Conservation (phyloP, 1,140 invertebrate species). For the Bombus haemorrhoidalis region DNA sequence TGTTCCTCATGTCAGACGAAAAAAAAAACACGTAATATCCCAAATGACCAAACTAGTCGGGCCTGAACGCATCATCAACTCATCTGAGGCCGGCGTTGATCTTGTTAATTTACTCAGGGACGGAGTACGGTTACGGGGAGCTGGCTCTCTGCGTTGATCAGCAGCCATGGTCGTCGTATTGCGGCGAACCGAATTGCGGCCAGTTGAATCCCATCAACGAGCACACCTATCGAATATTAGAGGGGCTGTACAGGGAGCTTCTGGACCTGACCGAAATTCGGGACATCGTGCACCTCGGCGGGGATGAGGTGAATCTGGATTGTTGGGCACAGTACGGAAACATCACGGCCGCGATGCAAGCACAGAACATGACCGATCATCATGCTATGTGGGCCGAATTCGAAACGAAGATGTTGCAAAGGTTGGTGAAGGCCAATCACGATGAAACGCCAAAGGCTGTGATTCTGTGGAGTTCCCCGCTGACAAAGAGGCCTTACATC, state of each 20-base stretch:
- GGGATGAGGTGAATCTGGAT: slow-evolving; percentile 91
- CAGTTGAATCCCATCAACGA: slow-evolving; percentile 92
- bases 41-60: neutral
- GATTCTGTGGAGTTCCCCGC: slow-evolving; percentile 90
- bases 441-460: slow-evolving; percentile 85
- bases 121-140: slow-evolving; percentile 86
- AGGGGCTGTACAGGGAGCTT: slow-evolving; percentile 85
- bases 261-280: slow-evolving; percentile 78
- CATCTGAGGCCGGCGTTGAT: neutral
- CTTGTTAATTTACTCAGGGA: slow-evolving; percentile 61
- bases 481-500: slow-evolving; percentile 89
- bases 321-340: slow-evolving; percentile 87
- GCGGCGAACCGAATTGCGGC: slow-evolving; percentile 93
- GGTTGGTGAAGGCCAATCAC: slow-evolving; percentile 86
- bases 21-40: neutral
- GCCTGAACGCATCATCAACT: neutral
- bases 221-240: slow-evolving; percentile 87
- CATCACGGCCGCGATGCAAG: slow-evolving; percentile 82
- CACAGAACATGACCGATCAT: slow-evolving; percentile 88
- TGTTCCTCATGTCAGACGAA: no score
- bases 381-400: slow-evolving; percentile 91
- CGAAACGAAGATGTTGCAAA: slow-evolving; percentile 85
- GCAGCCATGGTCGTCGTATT: slow-evolving; percentile 88
- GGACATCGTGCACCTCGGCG: slow-evolving; percentile 92
- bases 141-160: slow-evolving; percentile 89